Conservation (phyloP, 1,140 invertebrate genomes). For the Drosophila lacteicornis region DNA sequence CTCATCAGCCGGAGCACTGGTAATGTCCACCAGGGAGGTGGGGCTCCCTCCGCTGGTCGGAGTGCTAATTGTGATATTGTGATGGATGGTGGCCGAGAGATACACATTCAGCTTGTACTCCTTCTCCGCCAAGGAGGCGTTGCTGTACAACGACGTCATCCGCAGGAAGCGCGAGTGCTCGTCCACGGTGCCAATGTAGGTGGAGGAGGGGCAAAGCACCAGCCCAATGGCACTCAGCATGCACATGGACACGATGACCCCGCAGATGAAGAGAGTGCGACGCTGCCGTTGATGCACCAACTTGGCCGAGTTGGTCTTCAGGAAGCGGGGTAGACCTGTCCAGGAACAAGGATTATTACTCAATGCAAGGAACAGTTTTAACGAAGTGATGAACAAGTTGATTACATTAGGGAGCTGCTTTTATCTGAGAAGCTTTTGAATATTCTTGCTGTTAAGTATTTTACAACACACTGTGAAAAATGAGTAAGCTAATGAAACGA, state of each 20-base stretch:
- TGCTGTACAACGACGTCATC: conserved; percentile 26
- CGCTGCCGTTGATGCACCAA: conserved; percentile 89
- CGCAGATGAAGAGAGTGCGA: conserved; percentile 92
- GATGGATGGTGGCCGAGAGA: conserved; percentile 83
- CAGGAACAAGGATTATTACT: neutral
- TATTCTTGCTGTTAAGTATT: no score
- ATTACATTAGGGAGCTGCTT: no score
- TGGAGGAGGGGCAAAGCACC: conserved; percentile 66
- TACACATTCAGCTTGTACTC: conserved; percentile 82
- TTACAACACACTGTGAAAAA: no score
- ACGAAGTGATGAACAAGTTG: neutral
- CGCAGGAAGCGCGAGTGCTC: conserved; percentile 13
- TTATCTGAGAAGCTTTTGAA: no score
- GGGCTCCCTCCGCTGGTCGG: conserved; percentile 38
- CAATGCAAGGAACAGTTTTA: neutral
- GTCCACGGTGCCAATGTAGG: conserved; percentile 56
- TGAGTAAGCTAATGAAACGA: no score
- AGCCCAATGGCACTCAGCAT: conserved; percentile 86
- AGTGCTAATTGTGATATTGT: conserved; percentile 84
- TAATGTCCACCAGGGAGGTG: conserved; percentile 54
- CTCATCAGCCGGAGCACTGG: conserved; percentile 56
- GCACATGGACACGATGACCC: conserved; percentile 92
- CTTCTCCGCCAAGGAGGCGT: conserved; percentile 39
- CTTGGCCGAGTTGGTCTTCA: conserved; percentile 90
- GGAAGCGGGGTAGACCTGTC: conserved; percentile 86